Evolutionary conservation across 2,888 invertebrate genomes (phyloP).

Genomic region (Cosmia pyralina): DNA sequence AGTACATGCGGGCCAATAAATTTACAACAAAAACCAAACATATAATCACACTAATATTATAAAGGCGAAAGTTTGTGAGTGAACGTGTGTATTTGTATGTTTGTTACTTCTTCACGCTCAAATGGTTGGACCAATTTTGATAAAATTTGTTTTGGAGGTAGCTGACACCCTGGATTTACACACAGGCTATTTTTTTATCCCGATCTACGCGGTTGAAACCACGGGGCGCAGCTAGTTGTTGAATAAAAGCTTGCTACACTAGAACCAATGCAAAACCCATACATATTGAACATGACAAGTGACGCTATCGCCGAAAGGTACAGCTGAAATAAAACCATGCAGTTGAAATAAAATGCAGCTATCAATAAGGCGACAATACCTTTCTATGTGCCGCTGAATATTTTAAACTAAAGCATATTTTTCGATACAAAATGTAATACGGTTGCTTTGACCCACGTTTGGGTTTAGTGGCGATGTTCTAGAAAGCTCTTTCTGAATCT

Average conservation of each 20-base stretch:
- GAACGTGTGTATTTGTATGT: too few relatives aligned
- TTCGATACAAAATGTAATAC: conserved; percentile 31
- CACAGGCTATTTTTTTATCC: too few relatives aligned
- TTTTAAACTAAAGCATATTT: conserved; percentile 37
- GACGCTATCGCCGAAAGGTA: conserved; percentile 44
- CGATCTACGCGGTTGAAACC: too few relatives aligned
- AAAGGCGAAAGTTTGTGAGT: too few relatives aligned
- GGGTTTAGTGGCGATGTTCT: conserved; percentile 3
- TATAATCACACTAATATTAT: too few relatives aligned
- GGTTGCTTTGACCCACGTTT: conserved; percentile 21
- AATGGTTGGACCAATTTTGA: too few relatives aligned
- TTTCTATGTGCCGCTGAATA: conserved; percentile 34
- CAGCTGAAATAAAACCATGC: conserved; percentile 23
- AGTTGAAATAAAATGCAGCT: conserved; percentile 47
- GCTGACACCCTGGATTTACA: too few relatives aligned
- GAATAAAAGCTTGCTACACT: conserved; percentile 25
- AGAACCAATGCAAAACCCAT: background rate
- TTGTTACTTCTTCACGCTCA: too few relatives aligned
- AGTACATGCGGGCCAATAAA: background rate
- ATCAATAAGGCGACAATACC: conserved; percentile 45
- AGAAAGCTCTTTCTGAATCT: conserved; percentile 24
- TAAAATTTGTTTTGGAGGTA: too few relatives aligned
- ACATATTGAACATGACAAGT: conserved; percentile 23
- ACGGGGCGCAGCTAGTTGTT: too few relatives aligned
- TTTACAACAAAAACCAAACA: conserved; percentile 4